Conservation (phyloP, 2,113 vertebrate species). For the Lophotis ruficrista region DNA sequence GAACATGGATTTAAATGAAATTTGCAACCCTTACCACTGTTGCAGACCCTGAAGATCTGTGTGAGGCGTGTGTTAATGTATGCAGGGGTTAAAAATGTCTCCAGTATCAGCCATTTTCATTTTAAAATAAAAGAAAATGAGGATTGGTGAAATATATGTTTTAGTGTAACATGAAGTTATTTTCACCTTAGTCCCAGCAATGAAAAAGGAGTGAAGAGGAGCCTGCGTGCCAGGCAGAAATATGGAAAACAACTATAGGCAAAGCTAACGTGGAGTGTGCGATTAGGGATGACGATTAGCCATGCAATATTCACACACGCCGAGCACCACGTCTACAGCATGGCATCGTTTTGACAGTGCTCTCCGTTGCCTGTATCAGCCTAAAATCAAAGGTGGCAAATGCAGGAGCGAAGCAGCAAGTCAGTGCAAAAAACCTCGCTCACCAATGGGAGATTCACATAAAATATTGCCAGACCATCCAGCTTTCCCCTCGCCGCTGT, state of each 20-base stretch:
- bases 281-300: not conserved
- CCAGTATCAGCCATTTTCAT: not conserved
- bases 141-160: not conserved
- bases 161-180: not conserved
- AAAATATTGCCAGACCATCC: not conserved
- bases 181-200: not conserved
- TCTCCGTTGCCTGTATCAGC: rapidly evolving
- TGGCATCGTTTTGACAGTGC: not conserved
- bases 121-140: not conserved
- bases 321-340: not conserved
- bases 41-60: not conserved
- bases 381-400: not conserved
- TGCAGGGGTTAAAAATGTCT: not conserved
- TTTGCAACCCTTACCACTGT: not conserved
- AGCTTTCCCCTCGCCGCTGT: not conserved
- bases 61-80: not conserved
- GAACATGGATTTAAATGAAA: slow-evolving; percentile 18
- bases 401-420: not conserved
- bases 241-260: not conserved
- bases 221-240: not conserved
- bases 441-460: not conserved
- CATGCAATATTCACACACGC: not conserved
- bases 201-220: not conserved
- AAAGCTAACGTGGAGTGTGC: not conserved
- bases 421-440: not conserved